These are phyloP conservation scores for Ochotona curzoniae DNA, from an alignment of 2,113 vertebrate genomes.

Conservation along the genomic window DNA sequence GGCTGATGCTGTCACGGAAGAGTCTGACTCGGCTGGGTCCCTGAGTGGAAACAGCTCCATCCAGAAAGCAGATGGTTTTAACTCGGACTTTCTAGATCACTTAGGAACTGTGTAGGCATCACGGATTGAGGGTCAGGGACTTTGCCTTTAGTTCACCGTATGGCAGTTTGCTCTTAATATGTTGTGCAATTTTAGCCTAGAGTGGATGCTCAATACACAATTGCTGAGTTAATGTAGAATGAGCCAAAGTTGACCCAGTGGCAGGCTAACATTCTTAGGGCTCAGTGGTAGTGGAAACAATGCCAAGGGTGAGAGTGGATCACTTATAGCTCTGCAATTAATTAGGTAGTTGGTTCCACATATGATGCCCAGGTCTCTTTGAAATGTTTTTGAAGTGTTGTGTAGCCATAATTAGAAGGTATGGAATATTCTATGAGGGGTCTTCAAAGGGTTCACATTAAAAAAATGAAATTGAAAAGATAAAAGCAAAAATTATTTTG, in stretches of 20 bases:
- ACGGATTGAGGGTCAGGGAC: not conserved
- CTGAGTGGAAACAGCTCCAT: not conserved
- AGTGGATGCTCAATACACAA: not conserved
- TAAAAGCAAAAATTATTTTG: too few species aligned
- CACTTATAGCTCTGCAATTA: not conserved
- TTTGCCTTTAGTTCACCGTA: not conserved
- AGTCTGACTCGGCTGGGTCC: not conserved
- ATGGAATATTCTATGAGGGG: not conserved
- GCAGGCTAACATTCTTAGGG: not conserved
- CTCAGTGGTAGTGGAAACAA: not conserved
- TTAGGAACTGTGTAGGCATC: not conserved
- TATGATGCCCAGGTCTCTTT: not conserved
- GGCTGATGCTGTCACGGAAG: not conserved
- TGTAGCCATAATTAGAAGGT: conserved; percentile 2
- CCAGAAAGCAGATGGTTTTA: not conserved
- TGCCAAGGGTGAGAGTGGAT: not conserved
- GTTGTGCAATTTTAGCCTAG: not conserved
- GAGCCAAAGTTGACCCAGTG: conserved; percentile 11
- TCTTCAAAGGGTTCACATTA: too few species aligned
- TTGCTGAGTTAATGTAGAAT: not conserved
- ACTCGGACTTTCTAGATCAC: not conserved
- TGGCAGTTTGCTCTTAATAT: not conserved
- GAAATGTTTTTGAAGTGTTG: not conserved
- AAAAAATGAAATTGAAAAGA: too few species aligned
- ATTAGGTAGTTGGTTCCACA: not conserved